A percentile compares a stretch with the other conserved stretches of the same genome.
Evolutionary conservation across 2,113 vertebrate species (phyloP).

Genomic region (Piliocolobus tephrosceles): DNA sequence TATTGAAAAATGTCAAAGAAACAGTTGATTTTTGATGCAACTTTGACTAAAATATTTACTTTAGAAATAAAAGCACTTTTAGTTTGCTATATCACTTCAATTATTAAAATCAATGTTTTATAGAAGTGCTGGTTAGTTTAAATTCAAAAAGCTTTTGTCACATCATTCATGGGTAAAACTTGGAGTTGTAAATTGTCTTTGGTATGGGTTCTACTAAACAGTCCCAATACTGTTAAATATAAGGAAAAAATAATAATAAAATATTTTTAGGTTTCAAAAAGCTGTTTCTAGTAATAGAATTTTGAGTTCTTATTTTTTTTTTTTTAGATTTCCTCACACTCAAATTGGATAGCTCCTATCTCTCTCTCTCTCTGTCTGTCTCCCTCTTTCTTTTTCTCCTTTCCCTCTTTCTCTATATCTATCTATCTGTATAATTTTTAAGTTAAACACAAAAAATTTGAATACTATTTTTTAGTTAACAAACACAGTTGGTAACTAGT

Average conservation of each 20-base stretch:
- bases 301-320: slow-evolving; percentile 23
- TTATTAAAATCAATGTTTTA: slow-evolving; percentile 67
- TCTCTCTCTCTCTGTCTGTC: neutral
- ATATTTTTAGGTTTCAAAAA: slow-evolving; percentile 34
- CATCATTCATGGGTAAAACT: slow-evolving; percentile 34
- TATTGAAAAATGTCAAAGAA: slow-evolving; percentile 61
- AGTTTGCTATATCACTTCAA: slow-evolving; percentile 65
- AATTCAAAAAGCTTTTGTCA: slow-evolving; percentile 47
- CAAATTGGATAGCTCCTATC: neutral
- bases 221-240: slow-evolving; percentile 34
- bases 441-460: neutral
- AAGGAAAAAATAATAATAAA: slow-evolving; percentile 56
- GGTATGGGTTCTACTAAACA: neutral
- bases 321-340: slow-evolving; percentile 33
- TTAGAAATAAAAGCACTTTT: slow-evolving; percentile 66
- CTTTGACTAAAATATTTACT: slow-evolving; percentile 68
- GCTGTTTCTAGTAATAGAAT: neutral
- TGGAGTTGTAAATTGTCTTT: slow-evolving; percentile 33
- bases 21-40: slow-evolving; percentile 64
- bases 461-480: neutral
- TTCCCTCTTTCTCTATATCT: no score
- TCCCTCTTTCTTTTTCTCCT: no score
- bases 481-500: neutral
- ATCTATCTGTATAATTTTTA: neutral
- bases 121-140: slow-evolving; percentile 63